phyloP scores from a whole-genome alignment of 2,888 invertebrate genomes.

The Tricholauxania praeusta region DNA sequence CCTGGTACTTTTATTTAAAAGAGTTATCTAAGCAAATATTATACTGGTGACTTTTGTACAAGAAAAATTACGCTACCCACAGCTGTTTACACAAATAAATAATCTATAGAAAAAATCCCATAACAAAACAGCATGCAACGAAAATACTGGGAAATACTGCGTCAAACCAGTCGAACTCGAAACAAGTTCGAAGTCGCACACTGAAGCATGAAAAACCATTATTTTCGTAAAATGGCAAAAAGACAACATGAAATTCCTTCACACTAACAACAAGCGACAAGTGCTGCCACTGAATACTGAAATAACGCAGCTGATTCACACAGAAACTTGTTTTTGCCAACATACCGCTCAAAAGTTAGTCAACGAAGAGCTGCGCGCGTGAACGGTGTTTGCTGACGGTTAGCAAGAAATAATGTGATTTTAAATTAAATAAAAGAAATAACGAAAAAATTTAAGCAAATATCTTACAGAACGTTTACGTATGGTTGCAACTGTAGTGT shows the following conservation, averaged over 20 bases:
- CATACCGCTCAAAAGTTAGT: not conserved
- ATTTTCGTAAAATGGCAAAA: conserved; percentile 10
- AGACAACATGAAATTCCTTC: conserved; percentile 10
- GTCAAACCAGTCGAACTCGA: not conserved
- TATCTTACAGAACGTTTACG: conserved; percentile 13
- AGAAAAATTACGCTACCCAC: not conserved
- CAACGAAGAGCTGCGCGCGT: conserved; percentile 33
- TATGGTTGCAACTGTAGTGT: conserved; percentile 21
- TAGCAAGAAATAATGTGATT: not conserved
- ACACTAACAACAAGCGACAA: not conserved
- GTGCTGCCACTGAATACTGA: too few relatives aligned
- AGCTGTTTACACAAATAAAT: conserved; percentile 3
- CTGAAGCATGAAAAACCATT: not conserved
- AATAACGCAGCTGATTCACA: conserved; percentile 20
- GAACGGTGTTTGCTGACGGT: conserved; percentile 15
- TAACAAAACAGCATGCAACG: not conserved
- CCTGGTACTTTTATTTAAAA: too few relatives aligned
- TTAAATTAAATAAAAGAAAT: not conserved
- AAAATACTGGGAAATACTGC: conserved; percentile 12
- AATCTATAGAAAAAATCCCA: not conserved
- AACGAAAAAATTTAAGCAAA: not conserved
- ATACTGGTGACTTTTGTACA: too few relatives aligned
- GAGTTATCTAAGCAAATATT: too few relatives aligned
- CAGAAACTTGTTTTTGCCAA: conserved; percentile 6
- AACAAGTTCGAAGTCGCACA: conserved; percentile 6